Evolutionary conservation across 2,113 vertebrate species (phyloP).

Genomic region (Nannospalax galili): DNA sequence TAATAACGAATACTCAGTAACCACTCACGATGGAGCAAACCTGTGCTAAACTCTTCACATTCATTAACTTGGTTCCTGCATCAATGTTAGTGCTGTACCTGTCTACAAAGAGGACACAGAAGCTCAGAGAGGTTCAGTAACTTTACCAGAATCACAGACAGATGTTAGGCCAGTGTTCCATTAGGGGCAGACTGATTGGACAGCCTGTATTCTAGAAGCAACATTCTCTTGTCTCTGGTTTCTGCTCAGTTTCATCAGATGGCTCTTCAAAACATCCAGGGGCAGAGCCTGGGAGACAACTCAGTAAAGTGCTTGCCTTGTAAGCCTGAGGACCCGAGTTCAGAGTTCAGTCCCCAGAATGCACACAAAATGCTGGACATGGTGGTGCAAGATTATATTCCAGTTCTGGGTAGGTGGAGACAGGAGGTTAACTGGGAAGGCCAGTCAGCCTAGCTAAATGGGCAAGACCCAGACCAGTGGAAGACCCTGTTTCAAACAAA

Average conservation of each 20-base stretch:
- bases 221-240: no score
- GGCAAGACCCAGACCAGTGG: not conserved
- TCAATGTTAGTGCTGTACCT: fast-evolving
- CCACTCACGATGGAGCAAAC: fast-evolving
- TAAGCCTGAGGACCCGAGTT: not conserved
- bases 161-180: not conserved
- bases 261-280: not conserved
- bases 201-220: not conserved
- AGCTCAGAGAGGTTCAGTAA: not conserved
- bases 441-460: not conserved
- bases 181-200: not conserved
- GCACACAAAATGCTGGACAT: not conserved
- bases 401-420: no score
- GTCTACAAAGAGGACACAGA: not conserved
- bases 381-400: not conserved
- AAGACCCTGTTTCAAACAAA: not conserved
- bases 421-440: no score
- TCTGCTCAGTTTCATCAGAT: not conserved
- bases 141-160: no score
- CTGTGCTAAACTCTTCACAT: fast-evolving
- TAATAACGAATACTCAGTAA: fast-evolving
- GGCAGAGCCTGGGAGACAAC: not conserved
- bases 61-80: fast-evolving
- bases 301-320: not conserved
- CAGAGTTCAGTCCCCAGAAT: not conserved